Evolutionary conservation across 2,888 invertebrate genomes (phyloP), one percentile per base, ranked within the genome.

Genomic region (Tubulanus polymorphus): DNA sequence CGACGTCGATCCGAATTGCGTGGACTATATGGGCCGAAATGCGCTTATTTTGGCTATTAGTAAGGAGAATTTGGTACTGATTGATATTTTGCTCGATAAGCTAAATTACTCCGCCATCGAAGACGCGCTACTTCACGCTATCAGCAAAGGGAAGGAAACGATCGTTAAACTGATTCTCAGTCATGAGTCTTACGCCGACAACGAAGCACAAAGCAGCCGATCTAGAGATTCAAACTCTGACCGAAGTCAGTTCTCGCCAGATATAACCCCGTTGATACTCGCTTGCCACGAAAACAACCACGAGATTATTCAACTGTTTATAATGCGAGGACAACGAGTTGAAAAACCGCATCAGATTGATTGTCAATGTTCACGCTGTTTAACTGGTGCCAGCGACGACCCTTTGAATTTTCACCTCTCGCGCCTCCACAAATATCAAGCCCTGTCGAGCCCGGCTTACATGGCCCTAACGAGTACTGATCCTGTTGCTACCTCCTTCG

Each of bases 241-340:
- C 62, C 77, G 77, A 62, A 72, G 72, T 54, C 78, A 87, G 68
- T 88, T 87, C 73, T 85, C 87, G 0, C 84, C 85, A 12, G 84
- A 87, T 71, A 82, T 88, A 8, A 88, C 87, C 0, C 88, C 89
- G 0, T 76, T 89, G 28, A 84, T 86, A 48, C 79, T 88, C 15
- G 88, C 88, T 10, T 87, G 88, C 3, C 86, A 87, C 68, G 82
- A 83, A 64, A 88, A 88, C 6, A 85, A 86, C 70, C 88, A 85
- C 68, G 87, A 88, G 70, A 83, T 88, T 41, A 85, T 89, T 46
- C 82, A 84, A 63, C 76, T 87, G 71, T 81, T 89, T 53, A 81
- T 87, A 12, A 82, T 83, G 35, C 80, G 88, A 30, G 85, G 86
- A 12, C 88, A 89, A 70, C 79, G 74, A n/a, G 84, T 89, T 32